Evolutionary conservation across 1,140 invertebrate genomes (phyloP), one percentile per base, ranked within the genome.

Genomic region (Trichonephila clavipes): DNA sequence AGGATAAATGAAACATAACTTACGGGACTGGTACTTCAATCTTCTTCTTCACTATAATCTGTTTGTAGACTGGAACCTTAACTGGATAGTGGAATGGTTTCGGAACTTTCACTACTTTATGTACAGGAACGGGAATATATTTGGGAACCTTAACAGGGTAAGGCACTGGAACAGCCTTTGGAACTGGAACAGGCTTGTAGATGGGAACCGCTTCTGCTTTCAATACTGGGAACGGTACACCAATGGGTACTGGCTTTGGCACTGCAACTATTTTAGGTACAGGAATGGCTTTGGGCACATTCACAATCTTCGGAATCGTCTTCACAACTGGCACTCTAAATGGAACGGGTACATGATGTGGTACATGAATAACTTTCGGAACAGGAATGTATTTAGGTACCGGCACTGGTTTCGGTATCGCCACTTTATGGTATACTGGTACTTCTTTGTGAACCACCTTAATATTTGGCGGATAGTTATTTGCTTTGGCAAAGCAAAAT

Each of bases 51-150:
- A 95, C 94, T 62, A 95, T 95, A 19, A 95, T 93, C 59, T 95
- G 94, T 86, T 95, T 95, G 92, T 95, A 95, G 34, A 95, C 91
- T 14, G 95, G 95, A 69, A 95, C 95, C 69, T 95, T 95, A 59
- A 95, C 94, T 51, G 95, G 95, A 16, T 95, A 95, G n/a, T 94
- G 88, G 88, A 95, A 94, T 51, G 95, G 95, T 82, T 95, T 95
- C 34, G 95, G 95, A 14, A 95, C 95, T 66, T 95, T 95, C 64
- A 95, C 94, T 18, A 95, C 61, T 86, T 95, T 95, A 18, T 95
- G 95, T 18, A 95, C 92, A 61, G 95, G 95, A 81, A 95, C 95
- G n/a, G 95, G 95, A 19, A 95, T 95, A 77, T 95, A 94, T 61
- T 95, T 95, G 14, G 95, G 95, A 19, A 95, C 95, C 81, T 95